phyloP scores from a whole-genome alignment of 1,140 invertebrate species.

The Phenacoccus solenopsis region DNA sequence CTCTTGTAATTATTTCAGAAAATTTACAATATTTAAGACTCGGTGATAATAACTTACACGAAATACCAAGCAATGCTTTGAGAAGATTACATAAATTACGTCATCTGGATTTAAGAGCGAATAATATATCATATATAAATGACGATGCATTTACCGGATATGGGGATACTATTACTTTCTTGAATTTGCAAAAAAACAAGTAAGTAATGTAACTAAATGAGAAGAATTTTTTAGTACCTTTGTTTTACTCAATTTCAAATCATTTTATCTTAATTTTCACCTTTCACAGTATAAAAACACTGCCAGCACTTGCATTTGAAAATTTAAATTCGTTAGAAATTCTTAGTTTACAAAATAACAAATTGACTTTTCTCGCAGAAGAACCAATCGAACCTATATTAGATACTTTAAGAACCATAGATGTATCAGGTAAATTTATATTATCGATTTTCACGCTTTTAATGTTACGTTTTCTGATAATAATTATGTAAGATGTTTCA shows the following conservation, averaged over 20 bases:
- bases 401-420: slow-evolving; percentile 68
- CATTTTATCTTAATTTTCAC: slow-evolving; percentile 16
- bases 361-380: slow-evolving; percentile 61
- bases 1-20: slow-evolving; percentile 48
- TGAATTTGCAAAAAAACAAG: slow-evolving; percentile 84
- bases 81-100: slow-evolving; percentile 65
- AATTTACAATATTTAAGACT: slow-evolving; percentile 76
- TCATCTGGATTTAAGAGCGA: slow-evolving; percentile 73
- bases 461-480: neutral
- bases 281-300: slow-evolving; percentile 53
- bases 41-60: slow-evolving; percentile 70
- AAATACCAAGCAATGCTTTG: slow-evolving; percentile 67
- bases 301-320: slow-evolving; percentile 66
- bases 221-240: neutral
- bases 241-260: too few relatives aligned
- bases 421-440: slow-evolving; percentile 60
- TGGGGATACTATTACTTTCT: slow-evolving; percentile 80
- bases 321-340: slow-evolving; percentile 79
- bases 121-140: slow-evolving; percentile 66
- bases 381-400: slow-evolving; percentile 79
- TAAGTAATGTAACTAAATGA: slow-evolving; percentile 38
- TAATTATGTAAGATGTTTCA: too few relatives aligned
- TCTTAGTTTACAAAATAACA: slow-evolving; percentile 76
- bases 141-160: slow-evolving; percentile 81
- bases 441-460: neutral